phyloP scores from a whole-genome alignment of 2,113 vertebrate genomes.

The Varanus komodoensis region DNA sequence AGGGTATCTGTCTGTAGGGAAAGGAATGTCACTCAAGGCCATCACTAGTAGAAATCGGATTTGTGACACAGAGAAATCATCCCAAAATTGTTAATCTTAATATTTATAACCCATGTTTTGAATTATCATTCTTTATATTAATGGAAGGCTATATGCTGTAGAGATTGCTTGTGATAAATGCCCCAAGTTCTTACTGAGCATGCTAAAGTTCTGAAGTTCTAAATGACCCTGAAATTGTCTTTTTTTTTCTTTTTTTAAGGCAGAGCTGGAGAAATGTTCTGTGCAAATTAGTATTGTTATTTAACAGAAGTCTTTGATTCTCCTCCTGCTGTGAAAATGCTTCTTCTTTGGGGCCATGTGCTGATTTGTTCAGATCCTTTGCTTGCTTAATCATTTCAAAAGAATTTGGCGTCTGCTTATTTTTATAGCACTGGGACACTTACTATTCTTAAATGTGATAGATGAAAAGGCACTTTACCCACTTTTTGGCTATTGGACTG shows the following conservation, averaged over 20 bases:
- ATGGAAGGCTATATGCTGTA: background rate
- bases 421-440: background rate
- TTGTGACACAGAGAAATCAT: background rate
- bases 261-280: background rate
- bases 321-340: background rate
- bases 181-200: background rate
- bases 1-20: background rate
- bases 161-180: background rate
- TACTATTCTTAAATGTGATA: background rate
- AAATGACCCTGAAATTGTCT: conserved; percentile 8
- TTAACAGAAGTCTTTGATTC: conserved; percentile 26
- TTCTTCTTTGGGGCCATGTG: background rate
- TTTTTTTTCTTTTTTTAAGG: background rate
- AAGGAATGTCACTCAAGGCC: background rate
- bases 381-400: conserved; percentile 8
- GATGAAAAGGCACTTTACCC: background rate
- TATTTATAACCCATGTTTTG: background rate
- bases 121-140: background rate
- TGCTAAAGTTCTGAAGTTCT: background rate
- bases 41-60: background rate
- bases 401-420: background rate
- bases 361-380: conserved; percentile 12
- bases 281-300: conserved; percentile 22
- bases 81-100: background rate
- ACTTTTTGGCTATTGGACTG: background rate